Conservation (phyloP, 2,113 vertebrate genomes). For the Serilophus lunatus region DNA sequence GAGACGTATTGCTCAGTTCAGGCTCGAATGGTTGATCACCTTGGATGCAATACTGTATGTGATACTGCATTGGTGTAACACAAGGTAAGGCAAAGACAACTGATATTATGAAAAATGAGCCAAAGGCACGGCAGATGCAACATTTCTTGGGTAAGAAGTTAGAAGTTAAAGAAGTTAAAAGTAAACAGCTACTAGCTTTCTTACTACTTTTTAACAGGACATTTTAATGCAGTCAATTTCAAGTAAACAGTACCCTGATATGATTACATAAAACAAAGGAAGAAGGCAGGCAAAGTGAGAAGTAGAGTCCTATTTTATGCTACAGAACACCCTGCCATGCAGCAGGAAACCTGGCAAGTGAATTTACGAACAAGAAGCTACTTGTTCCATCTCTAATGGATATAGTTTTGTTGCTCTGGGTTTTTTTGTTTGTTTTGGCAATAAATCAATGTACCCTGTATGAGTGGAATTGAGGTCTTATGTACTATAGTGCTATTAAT, state of each 20-base stretch:
- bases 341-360: neutral
- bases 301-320: neutral
- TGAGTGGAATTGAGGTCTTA: neutral
- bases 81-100: neutral
- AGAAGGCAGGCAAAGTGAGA: neutral
- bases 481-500: neutral
- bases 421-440: neutral
- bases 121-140: neutral
- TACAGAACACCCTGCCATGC: rapidly evolving
- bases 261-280: neutral
- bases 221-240: neutral
- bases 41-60: rapidly evolving
- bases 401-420: neutral
- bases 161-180: neutral
- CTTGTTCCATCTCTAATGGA: neutral
- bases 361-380: neutral
- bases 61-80: neutral
- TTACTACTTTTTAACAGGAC: neutral
- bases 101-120: neutral
- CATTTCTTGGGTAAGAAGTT: neutral
- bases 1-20: neutral
- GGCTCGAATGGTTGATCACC: neutral
- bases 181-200: neutral
- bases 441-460: neutral
- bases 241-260: neutral